A percentile compares a stretch with the other conserved stretches of the same genome.
Evolutionary conservation across 2,797 vertebrate species (phyloP).

Genomic region (Podarcis lilfordi): DNA sequence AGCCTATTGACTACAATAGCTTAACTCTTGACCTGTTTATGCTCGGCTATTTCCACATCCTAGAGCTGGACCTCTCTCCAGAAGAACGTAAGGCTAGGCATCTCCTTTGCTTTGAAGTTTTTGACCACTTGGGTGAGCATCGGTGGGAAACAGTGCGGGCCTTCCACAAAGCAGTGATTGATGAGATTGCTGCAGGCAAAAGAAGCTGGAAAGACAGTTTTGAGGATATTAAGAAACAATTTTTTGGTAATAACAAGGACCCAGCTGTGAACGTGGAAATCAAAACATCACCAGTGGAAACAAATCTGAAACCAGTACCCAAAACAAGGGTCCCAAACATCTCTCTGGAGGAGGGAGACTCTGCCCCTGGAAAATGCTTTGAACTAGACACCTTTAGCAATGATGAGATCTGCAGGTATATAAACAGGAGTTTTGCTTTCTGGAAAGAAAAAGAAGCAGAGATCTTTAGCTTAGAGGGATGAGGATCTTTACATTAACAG

Average conservation of each 20-base stretch:
- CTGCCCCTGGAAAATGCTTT: constrained; percentile 41
- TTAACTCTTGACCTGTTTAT: constrained; percentile 95
- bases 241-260: constrained; percentile 80
- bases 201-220: constrained; percentile 92
- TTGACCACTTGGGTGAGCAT: constrained; percentile 91
- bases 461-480: constrained; percentile 90
- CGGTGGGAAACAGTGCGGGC: constrained; percentile 88
- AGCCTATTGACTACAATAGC: constrained; percentile 81
- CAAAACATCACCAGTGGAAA: constrained; percentile 65
- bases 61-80: constrained; percentile 89
- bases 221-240: constrained; percentile 90
- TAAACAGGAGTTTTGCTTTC: constrained; percentile 95
- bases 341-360: constrained; percentile 52
- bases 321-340: constrained; percentile 74
- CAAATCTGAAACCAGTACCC: constrained; percentile 70
- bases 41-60: constrained; percentile 97
- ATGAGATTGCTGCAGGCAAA: constrained; percentile 90
- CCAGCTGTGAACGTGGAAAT: constrained; percentile 29
- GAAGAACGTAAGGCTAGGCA: constrained; percentile 92
- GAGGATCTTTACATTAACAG: constrained; percentile 32
- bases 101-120: constrained; percentile 96
- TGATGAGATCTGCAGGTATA: constrained; percentile 93
- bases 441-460: constrained; percentile 98
- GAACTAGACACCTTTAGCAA: constrained; percentile 81
- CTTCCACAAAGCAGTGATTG: constrained; percentile 91